Evolutionary conservation across 2,888 invertebrate species (phyloP).

Genomic region (Ephialtes manifestator): DNA sequence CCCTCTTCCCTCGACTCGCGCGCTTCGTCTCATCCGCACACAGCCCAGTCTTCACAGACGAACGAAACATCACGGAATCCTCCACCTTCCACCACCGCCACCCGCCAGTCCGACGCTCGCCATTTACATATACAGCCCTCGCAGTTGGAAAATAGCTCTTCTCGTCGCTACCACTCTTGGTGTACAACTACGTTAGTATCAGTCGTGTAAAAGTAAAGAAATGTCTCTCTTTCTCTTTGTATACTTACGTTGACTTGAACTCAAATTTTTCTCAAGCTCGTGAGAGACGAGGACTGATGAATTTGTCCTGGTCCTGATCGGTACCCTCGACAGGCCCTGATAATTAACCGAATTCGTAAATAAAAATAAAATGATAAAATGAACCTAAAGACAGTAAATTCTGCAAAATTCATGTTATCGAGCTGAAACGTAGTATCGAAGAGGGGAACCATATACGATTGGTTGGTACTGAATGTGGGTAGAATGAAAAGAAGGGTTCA

Average conservation of each 20-base stretch:
- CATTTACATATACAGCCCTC: constrained; percentile 60
- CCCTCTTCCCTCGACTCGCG: constrained; percentile 50
- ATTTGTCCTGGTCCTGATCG: no score
- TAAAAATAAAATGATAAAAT: no score
- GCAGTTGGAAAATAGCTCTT: constrained; percentile 58
- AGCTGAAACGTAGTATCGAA: no score
- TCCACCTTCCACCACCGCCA: constrained; percentile 39
- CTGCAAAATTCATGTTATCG: no score
- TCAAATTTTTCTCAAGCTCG: not conserved
- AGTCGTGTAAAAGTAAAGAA: constrained; percentile 10
- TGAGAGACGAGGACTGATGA: no score
- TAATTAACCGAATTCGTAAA: no score
- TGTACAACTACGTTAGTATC: constrained; percentile 39
- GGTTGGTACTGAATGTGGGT: no score
- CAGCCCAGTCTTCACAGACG: constrained; percentile 55
- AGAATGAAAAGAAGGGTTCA: no score
- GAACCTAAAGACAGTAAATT: no score
- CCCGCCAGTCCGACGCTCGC: constrained; percentile 31
- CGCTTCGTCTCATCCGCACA: constrained; percentile 50
- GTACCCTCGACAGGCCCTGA: no score
- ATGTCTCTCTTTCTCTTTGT: not conserved
- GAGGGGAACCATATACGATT: no score
- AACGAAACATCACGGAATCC: constrained; percentile 69
- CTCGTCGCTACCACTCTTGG: constrained; percentile 35
- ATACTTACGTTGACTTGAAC: not conserved